Percentiles rank a stretch among this genome's conserved stretches.
Conservation (phyloP, 2,888 invertebrate species). For the Philereme transversata region DNA sequence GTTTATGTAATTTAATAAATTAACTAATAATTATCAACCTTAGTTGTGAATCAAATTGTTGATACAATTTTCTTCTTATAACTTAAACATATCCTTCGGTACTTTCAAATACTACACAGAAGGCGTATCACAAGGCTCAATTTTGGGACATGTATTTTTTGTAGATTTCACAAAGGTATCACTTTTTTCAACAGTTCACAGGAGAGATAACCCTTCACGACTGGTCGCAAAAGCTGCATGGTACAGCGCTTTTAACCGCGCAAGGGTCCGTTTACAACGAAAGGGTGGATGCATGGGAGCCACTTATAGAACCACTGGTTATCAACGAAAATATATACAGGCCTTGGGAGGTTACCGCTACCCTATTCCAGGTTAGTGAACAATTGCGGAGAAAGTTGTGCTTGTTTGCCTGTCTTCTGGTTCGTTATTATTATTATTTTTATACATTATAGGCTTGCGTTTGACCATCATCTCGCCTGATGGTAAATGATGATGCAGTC, state of each 20-base stretch:
- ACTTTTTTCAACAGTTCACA: slow-evolving; percentile 63
- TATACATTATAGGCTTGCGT: no score
- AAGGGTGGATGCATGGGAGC: slow-evolving; percentile 90
- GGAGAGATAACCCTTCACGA: slow-evolving; percentile 85
- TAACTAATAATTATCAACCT: no score
- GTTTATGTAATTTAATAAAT: no score
- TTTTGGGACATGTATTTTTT: neutral
- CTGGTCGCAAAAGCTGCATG: slow-evolving; percentile 86
- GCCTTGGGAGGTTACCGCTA: slow-evolving; percentile 89
- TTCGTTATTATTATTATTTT: no score
- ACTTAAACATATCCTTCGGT: no score
- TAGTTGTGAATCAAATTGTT: no score
- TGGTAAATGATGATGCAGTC: no score
- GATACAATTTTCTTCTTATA: neutral
- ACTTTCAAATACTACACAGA: no score
- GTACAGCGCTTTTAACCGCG: slow-evolving; percentile 65
- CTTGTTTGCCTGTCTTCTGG: no score
- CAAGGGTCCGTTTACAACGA: slow-evolving; percentile 87
- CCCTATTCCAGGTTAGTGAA: slow-evolving; percentile 81
- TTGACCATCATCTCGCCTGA: no score
- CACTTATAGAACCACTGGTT: slow-evolving; percentile 90
- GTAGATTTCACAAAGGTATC: neutral
- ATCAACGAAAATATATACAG: slow-evolving; percentile 86
- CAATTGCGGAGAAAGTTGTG: neutral
- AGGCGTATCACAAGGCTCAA: slow-evolving; percentile 4